Evolutionary conservation across 2,888 invertebrate genomes (phyloP), one percentile per base, ranked within the genome.

Genomic region (Synanthedon formicaeformis): DNA sequence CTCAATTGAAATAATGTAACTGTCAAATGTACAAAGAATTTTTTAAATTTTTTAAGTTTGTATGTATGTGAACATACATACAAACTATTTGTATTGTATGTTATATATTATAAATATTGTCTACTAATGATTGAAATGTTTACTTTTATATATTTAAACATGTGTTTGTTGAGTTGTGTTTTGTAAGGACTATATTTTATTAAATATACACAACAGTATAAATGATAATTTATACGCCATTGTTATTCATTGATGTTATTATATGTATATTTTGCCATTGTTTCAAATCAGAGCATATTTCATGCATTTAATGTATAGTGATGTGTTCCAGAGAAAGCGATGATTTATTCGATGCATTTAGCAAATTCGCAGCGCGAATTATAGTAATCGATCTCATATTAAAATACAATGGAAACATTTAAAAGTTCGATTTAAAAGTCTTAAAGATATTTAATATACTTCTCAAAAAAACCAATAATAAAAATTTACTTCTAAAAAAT

Each of bases 211-310:
- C 83, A 82, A 83, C 85, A 83, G 85, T 85, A 85, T 84, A 85
- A 83, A 87, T 85, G 86, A 87, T 87, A 87, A 86, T 86, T 87
- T 86, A 87, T 87, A 84, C 81, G 73, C 86, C 84, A 86, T 87
- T 86, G 87, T 87, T 86, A 87, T 87, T 87, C 87, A 87, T 86
- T 86, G 87, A 85, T 85, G 85, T 86, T 87, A 86, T 87, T 86
- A 86, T 86, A 85, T 87, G 86, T 86, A 87, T 86, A 87, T 86
- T 86, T 86, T 75, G 81, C 87, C 86, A 86, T 87, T 87, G 86
- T 87, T 87, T 86, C 84, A 86, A 86, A 86, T 86, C 86, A 86
- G 86, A 86, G 85, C 87, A 86, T 87, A 85, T 87, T 86, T 86
- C 83, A 86, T 84, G 83, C 83, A 82, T 85, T 82, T 86, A 85